A percentile compares a stretch with the other conserved stretches of the same genome.
Evolutionary conservation across 2,888 invertebrate species (phyloP).

Genomic region (Drosophila pullipes): DNA sequence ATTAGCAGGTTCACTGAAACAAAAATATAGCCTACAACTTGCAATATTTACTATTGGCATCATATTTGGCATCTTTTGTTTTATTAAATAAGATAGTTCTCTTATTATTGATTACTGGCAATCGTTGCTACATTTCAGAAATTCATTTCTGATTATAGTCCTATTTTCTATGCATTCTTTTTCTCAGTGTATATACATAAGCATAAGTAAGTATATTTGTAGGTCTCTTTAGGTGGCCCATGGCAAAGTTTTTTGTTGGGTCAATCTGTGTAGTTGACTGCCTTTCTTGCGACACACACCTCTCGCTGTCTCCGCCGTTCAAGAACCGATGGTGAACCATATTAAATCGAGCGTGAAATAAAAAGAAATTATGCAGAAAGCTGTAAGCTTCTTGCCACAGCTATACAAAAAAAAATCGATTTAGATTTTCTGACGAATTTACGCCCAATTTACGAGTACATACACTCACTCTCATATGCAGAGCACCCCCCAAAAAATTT

Average conservation of each 20-base stretch:
- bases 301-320: not conserved
- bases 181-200: constrained; percentile 17
- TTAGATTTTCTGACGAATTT: constrained; percentile 70
- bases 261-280: constrained; percentile 32
- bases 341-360: constrained; percentile 77
- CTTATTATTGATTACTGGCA: not conserved
- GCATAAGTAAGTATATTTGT: constrained; percentile 9
- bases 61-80: no score
- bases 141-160: not conserved
- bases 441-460: constrained; percentile 70
- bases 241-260: constrained; percentile 50
- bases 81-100: no score
- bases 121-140: not conserved
- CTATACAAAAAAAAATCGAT: constrained; percentile 56
- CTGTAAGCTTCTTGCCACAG: constrained; percentile 32
- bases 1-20: constrained; percentile 47
- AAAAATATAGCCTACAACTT: not conserved
- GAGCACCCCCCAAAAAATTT: constrained; percentile 17
- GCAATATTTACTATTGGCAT: no score
- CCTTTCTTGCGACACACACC: constrained; percentile 35
- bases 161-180: not conserved
- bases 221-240: constrained; percentile 59
- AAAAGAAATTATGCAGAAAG: constrained; percentile 81
- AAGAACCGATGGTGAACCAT: constrained; percentile 27
- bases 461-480: not conserved